Evolutionary conservation across 2,888 invertebrate species (phyloP), one percentile per base, ranked within the genome.

Genomic region (Heliconius sara): DNA sequence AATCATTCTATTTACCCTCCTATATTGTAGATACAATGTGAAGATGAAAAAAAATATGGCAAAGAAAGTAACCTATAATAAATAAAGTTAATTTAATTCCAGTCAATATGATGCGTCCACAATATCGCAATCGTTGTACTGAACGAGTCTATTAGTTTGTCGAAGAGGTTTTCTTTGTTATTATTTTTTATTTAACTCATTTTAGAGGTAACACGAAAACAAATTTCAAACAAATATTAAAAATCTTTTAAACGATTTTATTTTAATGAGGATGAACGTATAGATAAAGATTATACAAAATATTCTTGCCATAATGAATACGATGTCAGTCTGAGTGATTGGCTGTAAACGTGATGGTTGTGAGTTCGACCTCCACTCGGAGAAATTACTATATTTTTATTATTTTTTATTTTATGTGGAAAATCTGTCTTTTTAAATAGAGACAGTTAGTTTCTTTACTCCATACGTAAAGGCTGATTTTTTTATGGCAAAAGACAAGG

Each of bases 111-210:
- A 75, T 47, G 43, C 5, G 27, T 16, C 4, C 66, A 27, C 27
- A 47, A 65, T 66, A 34, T 63, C 27, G 65, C 75, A 73, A 65
- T 43, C 19, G 27, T 75, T 65, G 65, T 25, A n/a, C 47, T 65
- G 43, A 66, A 30, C 65, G 47, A 27, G 25, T 66, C 75, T 65
- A 75, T 75, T 66, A 75, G 75, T 43, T 75, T 66, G 65, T 65
- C 39, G 4, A 43, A 63, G 43, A 47, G 27, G 10, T 39, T 63
- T 25, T 63, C 74, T 74, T 39, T 39, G 16, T 72, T n/a, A 22
- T 43, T n/a, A 70, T 0, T 57, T 57, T 22, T 57, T 57, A 22
- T 57, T 22, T 57, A 30, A n/a, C 16, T 72, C 30, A 60, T 57
- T 60, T 34, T 16, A 73, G 30, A 57, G 22, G 30, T 30, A 57